Conservation (phyloP, 2,797 vertebrate species). For the Anas flavirostris region DNA sequence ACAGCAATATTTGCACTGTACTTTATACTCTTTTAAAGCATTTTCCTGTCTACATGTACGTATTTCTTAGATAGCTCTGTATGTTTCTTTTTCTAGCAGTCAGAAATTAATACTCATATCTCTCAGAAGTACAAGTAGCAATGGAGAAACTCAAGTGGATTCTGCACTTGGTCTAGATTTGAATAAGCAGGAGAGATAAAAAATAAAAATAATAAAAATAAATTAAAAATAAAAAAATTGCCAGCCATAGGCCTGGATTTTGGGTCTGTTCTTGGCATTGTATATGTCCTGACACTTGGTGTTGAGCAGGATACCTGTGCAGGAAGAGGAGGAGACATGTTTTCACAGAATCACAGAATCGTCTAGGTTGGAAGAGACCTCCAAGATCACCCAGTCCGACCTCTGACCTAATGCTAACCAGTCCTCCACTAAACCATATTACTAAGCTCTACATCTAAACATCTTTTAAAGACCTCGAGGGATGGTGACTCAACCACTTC, state of each 20-base stretch:
- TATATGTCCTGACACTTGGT: not conserved
- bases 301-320: accelerated
- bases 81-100: not conserved
- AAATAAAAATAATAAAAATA: not conserved
- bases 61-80: not conserved
- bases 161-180: not conserved
- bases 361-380: no score
- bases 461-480: no score
- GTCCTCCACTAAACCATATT: no score
- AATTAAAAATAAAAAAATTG: not conserved
- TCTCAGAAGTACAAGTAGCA: not conserved
- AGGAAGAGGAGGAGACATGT: not conserved
- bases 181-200: not conserved
- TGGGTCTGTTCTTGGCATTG: not conserved
- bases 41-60: not conserved
- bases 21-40: not conserved
- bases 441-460: no score
- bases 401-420: no score
- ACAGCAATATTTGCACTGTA: not conserved
- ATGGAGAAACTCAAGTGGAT: not conserved
- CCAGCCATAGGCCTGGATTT: not conserved
- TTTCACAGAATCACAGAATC: not conserved
- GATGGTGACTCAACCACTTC: no score
- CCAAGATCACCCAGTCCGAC: no score
- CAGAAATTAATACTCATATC: not conserved